These are phyloP conservation scores for Eupithecia abbreviata DNA, from an alignment of 2,888 invertebrate species.

Conservation along the genomic window DNA sequence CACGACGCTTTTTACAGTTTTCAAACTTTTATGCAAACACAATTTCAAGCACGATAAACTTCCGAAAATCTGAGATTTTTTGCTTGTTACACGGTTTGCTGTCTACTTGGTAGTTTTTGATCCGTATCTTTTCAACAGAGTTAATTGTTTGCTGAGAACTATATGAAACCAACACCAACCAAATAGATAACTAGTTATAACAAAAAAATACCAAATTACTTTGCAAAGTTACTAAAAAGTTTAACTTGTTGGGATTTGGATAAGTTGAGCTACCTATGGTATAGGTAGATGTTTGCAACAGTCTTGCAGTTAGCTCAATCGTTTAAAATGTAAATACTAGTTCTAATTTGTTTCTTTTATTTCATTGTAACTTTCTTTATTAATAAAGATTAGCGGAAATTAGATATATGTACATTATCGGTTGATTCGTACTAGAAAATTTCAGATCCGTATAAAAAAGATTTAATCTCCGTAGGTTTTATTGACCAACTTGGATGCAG, in stretches of 20 bases:
- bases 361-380: no score
- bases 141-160: conserved; percentile 6
- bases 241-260: no score
- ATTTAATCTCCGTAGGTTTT: background rate
- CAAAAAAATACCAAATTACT: background rate
- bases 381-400: background rate
- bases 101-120: background rate
- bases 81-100: conserved; percentile 34
- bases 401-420: background rate
- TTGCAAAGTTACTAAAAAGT: background rate
- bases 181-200: background rate
- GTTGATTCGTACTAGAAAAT: no score
- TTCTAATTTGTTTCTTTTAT: no score
- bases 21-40: conserved; percentile 37
- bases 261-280: no score
- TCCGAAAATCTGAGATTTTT: conserved; percentile 29
- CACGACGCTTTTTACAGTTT: conserved; percentile 16
- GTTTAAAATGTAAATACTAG: no score
- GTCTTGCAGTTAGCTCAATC: no score
- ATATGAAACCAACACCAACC: background rate
- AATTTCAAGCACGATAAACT: conserved; percentile 46
- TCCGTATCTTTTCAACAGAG: background rate
- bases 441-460: background rate
- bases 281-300: no score
- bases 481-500: no score